A percentile compares a stretch with the other conserved stretches of the same genome.
Conservation (phyloP, 2,113 vertebrate species). For the Macrotus californicus region DNA sequence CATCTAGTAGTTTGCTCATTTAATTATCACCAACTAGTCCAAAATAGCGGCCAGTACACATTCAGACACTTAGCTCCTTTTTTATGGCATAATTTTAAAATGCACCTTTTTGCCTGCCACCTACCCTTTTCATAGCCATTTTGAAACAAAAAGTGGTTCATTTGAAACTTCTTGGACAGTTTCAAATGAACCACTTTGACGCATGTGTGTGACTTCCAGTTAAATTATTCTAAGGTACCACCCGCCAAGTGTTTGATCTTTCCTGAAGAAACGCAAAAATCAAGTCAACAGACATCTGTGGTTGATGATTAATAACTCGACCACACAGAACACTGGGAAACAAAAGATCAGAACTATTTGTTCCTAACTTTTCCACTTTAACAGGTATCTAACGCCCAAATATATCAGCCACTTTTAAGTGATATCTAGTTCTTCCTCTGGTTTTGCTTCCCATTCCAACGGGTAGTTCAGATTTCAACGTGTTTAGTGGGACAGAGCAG, state of each 20-base stretch:
- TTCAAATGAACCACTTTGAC: no score
- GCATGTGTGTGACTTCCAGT: not conserved
- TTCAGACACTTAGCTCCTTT: not conserved
- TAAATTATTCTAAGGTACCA: conserved; percentile 22
- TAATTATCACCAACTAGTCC: not conserved
- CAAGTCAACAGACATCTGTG: conserved; percentile 19
- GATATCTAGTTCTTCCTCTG: not conserved
- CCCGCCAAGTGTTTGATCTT: not conserved
- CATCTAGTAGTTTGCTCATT: not conserved
- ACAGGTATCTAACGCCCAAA: not conserved
- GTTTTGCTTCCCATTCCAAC: not conserved
- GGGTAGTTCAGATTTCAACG: not conserved
- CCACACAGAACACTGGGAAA: conserved; percentile 26
- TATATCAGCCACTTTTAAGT: not conserved
- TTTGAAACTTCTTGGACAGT: not conserved
- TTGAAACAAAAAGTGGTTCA: conserved; percentile 27
- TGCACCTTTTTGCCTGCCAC: not conserved
- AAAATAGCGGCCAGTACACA: not conserved
- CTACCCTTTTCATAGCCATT: conserved; percentile 15
- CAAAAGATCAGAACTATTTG: not conserved
- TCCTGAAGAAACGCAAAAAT: conserved; percentile 33
- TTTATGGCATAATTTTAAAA: not conserved
- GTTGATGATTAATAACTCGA: not conserved
- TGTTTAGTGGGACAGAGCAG: not conserved
- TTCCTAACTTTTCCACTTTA: conserved; percentile 19